Conservation (phyloP, 2,113 vertebrate genomes). For the Jacana jacana region DNA sequence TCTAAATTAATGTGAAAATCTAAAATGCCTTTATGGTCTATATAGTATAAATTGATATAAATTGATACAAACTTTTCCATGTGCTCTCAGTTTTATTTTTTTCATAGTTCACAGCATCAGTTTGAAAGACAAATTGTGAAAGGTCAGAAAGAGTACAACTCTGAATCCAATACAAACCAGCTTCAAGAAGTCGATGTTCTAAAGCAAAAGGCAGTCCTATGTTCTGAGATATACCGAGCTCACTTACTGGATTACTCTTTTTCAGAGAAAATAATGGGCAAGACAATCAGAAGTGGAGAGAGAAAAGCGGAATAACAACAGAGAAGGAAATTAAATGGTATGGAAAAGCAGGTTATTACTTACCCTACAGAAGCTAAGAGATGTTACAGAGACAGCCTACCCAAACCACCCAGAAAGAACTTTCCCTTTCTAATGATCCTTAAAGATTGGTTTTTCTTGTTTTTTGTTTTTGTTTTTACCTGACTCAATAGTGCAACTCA, state of each 20-base stretch:
- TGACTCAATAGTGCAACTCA: neutral
- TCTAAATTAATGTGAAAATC: neutral
- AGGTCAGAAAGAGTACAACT: neutral
- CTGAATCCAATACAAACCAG: neutral
- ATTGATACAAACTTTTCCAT: neutral
- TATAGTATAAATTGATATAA: neutral
- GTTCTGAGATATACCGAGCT: neutral
- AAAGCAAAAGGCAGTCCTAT: neutral
- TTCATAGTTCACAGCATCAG: neutral
- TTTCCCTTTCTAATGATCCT: neutral
- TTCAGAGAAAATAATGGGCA: neutral
- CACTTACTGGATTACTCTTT: neutral
- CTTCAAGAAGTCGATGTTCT: neutral
- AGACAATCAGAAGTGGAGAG: neutral
- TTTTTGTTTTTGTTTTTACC: neutral
- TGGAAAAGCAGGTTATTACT: neutral
- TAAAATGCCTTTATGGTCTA: neutral
- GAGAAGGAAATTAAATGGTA: neutral
- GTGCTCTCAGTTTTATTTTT: neutral
- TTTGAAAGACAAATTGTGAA: slow-evolving; percentile 6
- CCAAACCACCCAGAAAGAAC: neutral
- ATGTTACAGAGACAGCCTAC: neutral
- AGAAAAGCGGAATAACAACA: neutral
- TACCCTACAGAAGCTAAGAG: neutral
- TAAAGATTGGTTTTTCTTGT: neutral